Base-by-base conservation (phyloP, 2,888 invertebrate species). In the Venusia cambrica region DNA sequence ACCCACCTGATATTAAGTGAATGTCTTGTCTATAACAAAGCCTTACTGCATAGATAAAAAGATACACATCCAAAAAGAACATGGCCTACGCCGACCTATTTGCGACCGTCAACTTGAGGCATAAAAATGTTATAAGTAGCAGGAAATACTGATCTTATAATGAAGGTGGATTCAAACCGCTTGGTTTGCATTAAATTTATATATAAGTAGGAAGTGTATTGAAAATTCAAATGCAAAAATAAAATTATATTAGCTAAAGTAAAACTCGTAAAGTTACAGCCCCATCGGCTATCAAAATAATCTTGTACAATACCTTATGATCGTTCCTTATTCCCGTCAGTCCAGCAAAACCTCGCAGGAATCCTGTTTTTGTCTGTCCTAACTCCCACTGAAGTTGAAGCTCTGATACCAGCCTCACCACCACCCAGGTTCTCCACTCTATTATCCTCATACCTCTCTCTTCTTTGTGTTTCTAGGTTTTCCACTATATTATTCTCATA, bases 291-390 rank as follows among this genome's bases (percentile, higher is more conserved):
- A 24, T 12, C 6, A 26, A 20, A 20, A 21, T 26, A 21, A 30
- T 10, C n/a, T 11, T 32, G 20, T 12, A 19, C 6, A 28, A 10
- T 13, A 17, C 7, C 14, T 5, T 28, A 17, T n/a, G 2, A 22
- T 34, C 9, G 46, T 27, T 46, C 38, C 12, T 58, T 61, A 43
- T 46, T 62, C 1, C 67, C 57, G 38, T 84, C 85, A 0, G 83
- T 84, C 85, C 85, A 87, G 44, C 84, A 84, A 50, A 76, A 87
- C 20, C 72, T 62, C 11, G 73, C 65, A 6, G 85, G 83, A 1
- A 76, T 55, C 34, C 73, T 68, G 6, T 68, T 71, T 12, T 57
- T 62, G 8, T 74, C 74, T 11, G 66, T 50, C 44, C 62, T 73
- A 0, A 62, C 42, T 3, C 55, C 66, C n/a, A 45, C 42, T 5